Percentiles rank a stretch among this genome's conserved stretches.
Conservation (phyloP, 2,797 vertebrate genomes). For the Cetoscarus ocellatus region DNA sequence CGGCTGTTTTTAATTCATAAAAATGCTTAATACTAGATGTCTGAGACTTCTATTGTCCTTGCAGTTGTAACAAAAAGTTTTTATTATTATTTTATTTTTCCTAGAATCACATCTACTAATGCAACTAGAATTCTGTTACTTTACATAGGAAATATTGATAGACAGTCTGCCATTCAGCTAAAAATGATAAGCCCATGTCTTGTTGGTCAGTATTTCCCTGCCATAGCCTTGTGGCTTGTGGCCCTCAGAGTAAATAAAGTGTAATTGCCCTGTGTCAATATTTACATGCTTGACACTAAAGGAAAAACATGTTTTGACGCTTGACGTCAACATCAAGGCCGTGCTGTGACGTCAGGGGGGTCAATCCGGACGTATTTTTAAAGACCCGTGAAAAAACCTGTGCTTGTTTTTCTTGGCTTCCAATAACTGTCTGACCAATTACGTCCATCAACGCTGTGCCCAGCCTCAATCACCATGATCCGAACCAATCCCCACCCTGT, state of each 20-base stretch:
- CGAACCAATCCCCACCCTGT: conserved; percentile 80
- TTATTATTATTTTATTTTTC: too few relatives aligned
- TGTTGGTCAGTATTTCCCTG: neutral
- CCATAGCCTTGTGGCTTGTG: neutral
- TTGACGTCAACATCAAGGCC: conserved; percentile 15
- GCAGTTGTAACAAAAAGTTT: too few relatives aligned
- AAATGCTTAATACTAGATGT: too few relatives aligned
- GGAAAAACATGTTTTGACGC: conserved; percentile 77
- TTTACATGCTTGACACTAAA: conserved; percentile 9
- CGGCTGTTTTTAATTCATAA: too few relatives aligned
- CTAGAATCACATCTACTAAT: too few relatives aligned
- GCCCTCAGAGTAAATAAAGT: conserved; percentile 1
- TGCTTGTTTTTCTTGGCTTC: conserved; percentile 74
- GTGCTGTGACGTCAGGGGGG: conserved; percentile 46
- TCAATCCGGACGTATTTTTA: conserved; percentile 68
- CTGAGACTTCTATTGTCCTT: too few relatives aligned
- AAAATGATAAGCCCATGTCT: too few relatives aligned
- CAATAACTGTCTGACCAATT: conserved; percentile 70
- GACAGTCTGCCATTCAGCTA: too few relatives aligned
- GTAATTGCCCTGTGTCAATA: neutral
- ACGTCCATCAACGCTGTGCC: conserved; percentile 53
- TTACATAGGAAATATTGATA: too few relatives aligned
- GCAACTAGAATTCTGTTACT: too few relatives aligned
- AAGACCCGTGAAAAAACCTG: conserved; percentile 66
- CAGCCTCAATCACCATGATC: conserved; percentile 69